These are phyloP conservation scores for Tyrannus savana DNA, from an alignment of 2,113 vertebrate species.

Conservation along the genomic window DNA sequence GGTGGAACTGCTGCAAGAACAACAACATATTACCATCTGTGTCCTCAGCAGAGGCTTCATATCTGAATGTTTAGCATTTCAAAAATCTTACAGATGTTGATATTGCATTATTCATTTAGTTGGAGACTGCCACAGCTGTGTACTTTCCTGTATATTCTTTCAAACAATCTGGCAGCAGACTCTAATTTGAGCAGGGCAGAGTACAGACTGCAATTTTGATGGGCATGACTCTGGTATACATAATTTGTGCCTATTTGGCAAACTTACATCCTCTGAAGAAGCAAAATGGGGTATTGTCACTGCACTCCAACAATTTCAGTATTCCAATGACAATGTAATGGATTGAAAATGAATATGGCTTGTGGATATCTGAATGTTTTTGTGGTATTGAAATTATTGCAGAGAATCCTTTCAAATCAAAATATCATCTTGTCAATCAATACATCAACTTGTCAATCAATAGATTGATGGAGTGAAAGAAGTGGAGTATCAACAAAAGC, in stretches of 20 bases:
- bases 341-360: neutral
- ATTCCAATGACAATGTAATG: neutral
- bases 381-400: neutral
- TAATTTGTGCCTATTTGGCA: neutral
- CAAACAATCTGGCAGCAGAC: constrained; percentile 55
- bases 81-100: constrained; percentile 67
- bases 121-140: constrained; percentile 51
- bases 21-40: constrained; percentile 42
- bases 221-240: neutral
- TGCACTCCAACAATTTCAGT: neutral
- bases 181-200: constrained; percentile 32
- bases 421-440: neutral
- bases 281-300: neutral
- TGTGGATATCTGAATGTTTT: neutral
- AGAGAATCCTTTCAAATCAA: neutral
- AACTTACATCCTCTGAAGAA: neutral
- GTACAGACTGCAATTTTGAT: neutral
- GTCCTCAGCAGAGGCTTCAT: constrained; percentile 19
- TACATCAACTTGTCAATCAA: neutral
- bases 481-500: neutral
- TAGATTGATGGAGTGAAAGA: neutral
- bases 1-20: constrained; percentile 15
- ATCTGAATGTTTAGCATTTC: constrained; percentile 56
- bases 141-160: constrained; percentile 45
- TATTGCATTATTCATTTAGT: constrained; percentile 65